Evolutionary conservation across 2,797 vertebrate genomes (phyloP), one percentile per base, ranked within the genome.

Genomic region (Ptychadena robeensis): DNA sequence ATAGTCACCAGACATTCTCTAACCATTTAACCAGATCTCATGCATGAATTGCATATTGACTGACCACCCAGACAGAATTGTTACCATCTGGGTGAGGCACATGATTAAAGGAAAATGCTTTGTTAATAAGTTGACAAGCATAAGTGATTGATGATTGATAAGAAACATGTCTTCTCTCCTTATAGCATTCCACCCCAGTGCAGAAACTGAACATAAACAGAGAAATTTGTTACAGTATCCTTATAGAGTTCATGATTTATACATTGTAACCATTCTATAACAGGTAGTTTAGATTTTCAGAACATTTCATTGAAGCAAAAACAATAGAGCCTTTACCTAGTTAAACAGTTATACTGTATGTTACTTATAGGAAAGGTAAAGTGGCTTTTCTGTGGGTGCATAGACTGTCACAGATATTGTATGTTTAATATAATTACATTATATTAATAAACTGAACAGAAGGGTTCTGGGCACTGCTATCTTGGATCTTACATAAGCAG

Each of bases 61-160:
- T 10, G 81, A 71, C 73, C 81, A 82, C 80, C 80, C 80, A 82
- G 32, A 69, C 37, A 27, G n/a, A 77, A 82, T 77, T 70, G 66
- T 63, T 77, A 70, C 73, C 73, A 76, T 82, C 34, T 77, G 73
- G 31, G 40, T 64, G 28, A 76, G 18, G 27, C 73, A 35, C 30
- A 61, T 70, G 66, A 76, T 70, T 63, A 82, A 69, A 75, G 30
- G 27, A 44, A 38, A 69, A 69, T 76, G 28, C 73, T 44, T 70
- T 77, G 48, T 61, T 75, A 69, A 75, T 66, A 82, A 63, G 32
- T 10, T 38, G 48, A 70, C 73, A 69, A 70, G 66, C 28, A 35
- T 68, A 67, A 70, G 35, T 77, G 73, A 82, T 77, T 82, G 53
- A 76, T 76, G 73, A 73, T 59, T 65, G 63, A 66, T 75, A 59